Percentiles rank a stretch among this genome's conserved stretches.
Evolutionary conservation across 1,140 invertebrate species (phyloP).

Genomic region (Ceratosolen fusciceps): DNA sequence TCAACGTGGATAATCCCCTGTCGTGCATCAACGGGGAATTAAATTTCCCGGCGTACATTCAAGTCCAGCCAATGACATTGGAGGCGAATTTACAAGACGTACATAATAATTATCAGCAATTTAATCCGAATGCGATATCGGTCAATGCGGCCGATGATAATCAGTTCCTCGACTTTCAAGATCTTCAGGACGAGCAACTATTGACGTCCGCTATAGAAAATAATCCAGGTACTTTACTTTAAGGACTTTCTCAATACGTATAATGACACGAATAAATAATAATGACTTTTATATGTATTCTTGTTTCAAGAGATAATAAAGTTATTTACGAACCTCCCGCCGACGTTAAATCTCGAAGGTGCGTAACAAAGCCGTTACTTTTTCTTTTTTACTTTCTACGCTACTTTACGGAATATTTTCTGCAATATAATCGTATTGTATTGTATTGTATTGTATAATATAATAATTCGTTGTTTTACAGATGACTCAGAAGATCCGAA

Average conservation of each 20-base stretch:
- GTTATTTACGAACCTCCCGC: conserved; percentile 59
- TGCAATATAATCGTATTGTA: too few species aligned
- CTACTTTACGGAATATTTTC: background rate
- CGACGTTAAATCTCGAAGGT: conserved; percentile 60
- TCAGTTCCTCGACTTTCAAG: conserved; percentile 35
- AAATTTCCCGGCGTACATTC: conserved; percentile 31
- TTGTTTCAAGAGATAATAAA: conserved; percentile 64
- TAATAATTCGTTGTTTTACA: conserved; percentile 31
- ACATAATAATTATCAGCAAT: conserved; percentile 2
- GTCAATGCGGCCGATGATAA: background rate
- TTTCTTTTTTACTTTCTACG: too few species aligned
- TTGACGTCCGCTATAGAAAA: conserved; percentile 54
- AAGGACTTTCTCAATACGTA: background rate
- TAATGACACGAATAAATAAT: background rate
- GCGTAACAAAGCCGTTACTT: conserved; percentile 26
- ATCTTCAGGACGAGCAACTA: conserved; percentile 38
- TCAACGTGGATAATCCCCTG: background rate
- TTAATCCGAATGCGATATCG: conserved; percentile 14
- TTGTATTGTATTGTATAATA: too few species aligned
- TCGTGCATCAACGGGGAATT: conserved; percentile 22
- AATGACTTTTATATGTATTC: too few species aligned
- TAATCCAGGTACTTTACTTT: conserved; percentile 54
- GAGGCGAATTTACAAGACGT: conserved; percentile 29
- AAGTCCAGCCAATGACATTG: conserved; percentile 26
- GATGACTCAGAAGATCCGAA: conserved; percentile 54